Evolutionary conservation across 2,113 vertebrate genomes (phyloP).

Genomic region (Peromyscus californicus): DNA sequence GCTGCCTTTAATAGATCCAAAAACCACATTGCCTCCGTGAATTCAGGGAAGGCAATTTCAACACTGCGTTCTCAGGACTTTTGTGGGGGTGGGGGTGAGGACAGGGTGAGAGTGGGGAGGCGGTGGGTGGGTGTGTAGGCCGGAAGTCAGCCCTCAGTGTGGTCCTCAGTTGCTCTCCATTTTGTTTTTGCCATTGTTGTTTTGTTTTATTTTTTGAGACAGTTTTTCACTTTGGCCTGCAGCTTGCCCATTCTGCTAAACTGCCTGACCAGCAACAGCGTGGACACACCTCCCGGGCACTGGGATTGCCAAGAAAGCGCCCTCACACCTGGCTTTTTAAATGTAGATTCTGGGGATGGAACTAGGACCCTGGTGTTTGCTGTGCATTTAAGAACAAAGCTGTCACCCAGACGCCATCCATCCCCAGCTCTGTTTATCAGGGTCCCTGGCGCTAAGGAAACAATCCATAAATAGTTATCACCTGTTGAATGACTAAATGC

Average conservation of each 20-base stretch:
- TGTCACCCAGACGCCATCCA: background rate
- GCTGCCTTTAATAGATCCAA: background rate
- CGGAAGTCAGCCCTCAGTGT: background rate
- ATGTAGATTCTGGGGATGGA: background rate
- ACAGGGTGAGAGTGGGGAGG: too few relatives aligned
- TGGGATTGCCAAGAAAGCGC: background rate
- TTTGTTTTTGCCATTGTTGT: background rate
- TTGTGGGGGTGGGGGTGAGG: background rate
- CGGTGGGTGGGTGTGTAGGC: background rate
- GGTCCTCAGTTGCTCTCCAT: background rate
- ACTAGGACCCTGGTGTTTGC: background rate
- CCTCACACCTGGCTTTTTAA: background rate
- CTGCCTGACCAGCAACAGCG: background rate
- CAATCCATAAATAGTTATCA: background rate
- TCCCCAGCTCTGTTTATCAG: background rate
- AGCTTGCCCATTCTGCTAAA: background rate
- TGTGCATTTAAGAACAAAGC: background rate
- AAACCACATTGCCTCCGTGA: accelerated
- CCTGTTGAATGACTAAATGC: background rate
- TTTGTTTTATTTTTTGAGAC: background rate
- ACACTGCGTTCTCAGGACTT: background rate
- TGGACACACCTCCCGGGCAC: background rate
- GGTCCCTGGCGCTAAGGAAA: background rate
- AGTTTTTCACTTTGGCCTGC: background rate
- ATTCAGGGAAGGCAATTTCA: background rate